phyloP scores from a whole-genome alignment of 2,797 vertebrate genomes.

The Hipposideros larvatus region DNA sequence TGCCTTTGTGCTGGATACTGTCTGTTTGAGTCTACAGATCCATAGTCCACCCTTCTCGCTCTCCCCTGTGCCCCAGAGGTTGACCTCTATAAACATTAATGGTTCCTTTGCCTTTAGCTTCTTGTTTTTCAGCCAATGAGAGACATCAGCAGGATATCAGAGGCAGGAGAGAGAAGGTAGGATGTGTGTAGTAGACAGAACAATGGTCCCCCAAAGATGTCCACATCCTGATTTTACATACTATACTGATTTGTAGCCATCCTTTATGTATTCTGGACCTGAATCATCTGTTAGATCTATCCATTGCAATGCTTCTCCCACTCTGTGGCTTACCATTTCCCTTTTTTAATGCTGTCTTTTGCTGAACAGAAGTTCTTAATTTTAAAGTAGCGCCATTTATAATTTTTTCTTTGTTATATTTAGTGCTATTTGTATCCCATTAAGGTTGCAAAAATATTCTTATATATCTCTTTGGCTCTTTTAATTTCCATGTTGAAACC shows the following conservation, averaged over 20 bases:
- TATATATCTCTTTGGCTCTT: background rate
- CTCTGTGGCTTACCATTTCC: background rate
- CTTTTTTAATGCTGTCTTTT: background rate
- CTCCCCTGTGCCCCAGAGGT: background rate
- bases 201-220: background rate
- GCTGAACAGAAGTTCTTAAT: background rate
- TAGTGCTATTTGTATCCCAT: background rate
- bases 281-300: background rate
- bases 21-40: background rate
- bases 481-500: background rate
- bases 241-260: background rate
- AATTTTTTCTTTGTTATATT: background rate
- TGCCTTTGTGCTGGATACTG: background rate
- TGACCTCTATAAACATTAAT: background rate
- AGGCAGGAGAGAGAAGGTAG: background rate
- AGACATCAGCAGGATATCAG: background rate
- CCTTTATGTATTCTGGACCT: background rate
- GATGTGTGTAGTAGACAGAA: background rate
- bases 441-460: background rate
- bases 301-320: background rate
- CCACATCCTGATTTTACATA: background rate
- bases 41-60: background rate
- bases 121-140: background rate
- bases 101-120: background rate
- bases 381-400: background rate